Evolutionary conservation across 1,140 invertebrate species (phyloP), one percentile per base, ranked within the genome.

Genomic region (Homalodisca vitripennis): DNA sequence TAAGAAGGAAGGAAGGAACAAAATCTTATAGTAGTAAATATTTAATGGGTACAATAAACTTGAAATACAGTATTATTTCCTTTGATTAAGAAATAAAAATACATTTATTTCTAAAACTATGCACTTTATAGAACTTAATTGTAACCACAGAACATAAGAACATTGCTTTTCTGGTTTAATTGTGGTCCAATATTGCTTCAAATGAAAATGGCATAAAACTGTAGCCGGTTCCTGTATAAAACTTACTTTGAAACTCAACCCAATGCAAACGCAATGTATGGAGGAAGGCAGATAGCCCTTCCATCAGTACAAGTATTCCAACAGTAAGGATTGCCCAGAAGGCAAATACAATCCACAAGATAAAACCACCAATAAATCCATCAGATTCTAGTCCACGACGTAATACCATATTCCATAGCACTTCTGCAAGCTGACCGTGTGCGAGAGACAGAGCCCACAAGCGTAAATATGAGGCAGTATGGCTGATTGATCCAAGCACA

Each of bases 391-490:
- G 77, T 73, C 88, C 92, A 77, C 89, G 89, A 88, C 89, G 82
- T 77, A 97, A 84, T 20, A 97, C 90, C 95, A 98, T 98, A 73
- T 85, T 89, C 96, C 97, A 98, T 68, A 98, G 84, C 31, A 99
- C 97, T 82, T 98, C 97, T 12, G 95, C 96, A 34, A 98, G 83
- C 82, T 99, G 95, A 55, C 95, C 93, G 85, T 98, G 97, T 74
- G 97, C 97, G 48, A 99, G 85, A 66, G 94, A 97, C 65, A 99
- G 83, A 66, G 97, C 97, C 97, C 97, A 99, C 53, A 99, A 86
- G 75, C 97, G 94, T 17, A 99, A 86, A 83, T 99, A 99, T 0
- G 96, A 98, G 10, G 97, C 97, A 17, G 97, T 99, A 74, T 98
- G 95, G 0, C 96, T 98, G n/a, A 99, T 90, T 73, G 94, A 97